A percentile compares a stretch with the other conserved stretches of the same genome.
Evolutionary conservation across 2,888 invertebrate species (phyloP).

Genomic region (Temnothorax ravouxi): DNA sequence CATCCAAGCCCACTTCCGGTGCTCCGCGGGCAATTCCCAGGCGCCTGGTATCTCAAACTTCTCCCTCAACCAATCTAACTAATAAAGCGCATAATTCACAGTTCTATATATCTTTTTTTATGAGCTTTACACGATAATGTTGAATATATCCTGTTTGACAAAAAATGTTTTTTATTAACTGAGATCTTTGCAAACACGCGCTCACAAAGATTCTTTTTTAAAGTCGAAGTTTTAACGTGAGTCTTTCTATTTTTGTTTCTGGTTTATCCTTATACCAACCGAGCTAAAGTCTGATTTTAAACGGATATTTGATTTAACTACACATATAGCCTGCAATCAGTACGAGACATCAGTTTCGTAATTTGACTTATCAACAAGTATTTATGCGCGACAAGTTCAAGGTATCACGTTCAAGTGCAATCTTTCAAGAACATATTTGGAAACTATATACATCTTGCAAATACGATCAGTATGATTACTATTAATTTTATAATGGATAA

Average conservation of each 20-base stretch:
- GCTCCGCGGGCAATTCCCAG: slow-evolving; percentile 77
- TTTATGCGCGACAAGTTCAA: neutral
- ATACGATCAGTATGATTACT: neutral
- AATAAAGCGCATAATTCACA: neutral
- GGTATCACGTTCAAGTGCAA: neutral
- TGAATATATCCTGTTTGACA: neutral
- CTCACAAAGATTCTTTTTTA: neutral
- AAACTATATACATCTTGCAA: neutral
- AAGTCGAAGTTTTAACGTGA: neutral
- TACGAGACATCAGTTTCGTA: neutral
- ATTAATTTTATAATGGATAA: neutral
- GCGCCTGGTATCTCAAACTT: slow-evolving; percentile 81
- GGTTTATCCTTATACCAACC: neutral
- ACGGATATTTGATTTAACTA: neutral
- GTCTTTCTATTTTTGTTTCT: neutral
- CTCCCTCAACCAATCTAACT: slow-evolving; percentile 82
- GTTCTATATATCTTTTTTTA: neutral
- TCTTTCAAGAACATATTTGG: neutral
- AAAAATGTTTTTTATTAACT: neutral
- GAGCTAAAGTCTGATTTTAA: neutral
- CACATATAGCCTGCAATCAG: neutral
- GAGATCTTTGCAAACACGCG: neutral
- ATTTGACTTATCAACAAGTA: slow-evolving; percentile 4
- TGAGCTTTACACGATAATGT: neutral
- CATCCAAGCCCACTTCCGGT: slow-evolving; percentile 78